These are phyloP conservation scores for Leuciscus idus DNA, from an alignment of 2,113 vertebrate genomes.

Conservation along the genomic window DNA sequence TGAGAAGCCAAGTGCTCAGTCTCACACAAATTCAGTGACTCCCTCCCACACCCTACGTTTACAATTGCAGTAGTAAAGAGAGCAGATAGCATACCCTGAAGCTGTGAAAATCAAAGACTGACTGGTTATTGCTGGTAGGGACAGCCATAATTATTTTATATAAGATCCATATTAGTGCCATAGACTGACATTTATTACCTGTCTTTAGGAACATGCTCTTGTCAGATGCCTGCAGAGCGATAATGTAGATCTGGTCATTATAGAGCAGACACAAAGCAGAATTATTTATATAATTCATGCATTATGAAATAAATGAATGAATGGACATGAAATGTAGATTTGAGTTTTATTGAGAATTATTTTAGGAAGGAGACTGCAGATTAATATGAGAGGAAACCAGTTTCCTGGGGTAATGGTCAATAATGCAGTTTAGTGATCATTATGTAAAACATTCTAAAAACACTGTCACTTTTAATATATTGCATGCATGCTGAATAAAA, in stretches of 20 bases:
- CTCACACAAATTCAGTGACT: conserved; percentile 4
- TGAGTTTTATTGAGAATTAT: too few relatives aligned
- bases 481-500: neutral
- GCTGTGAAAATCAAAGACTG: conserved; percentile 38
- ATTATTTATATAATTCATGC: too few relatives aligned
- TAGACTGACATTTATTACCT: neutral
- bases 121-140: neutral
- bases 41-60: conserved; percentile 10
- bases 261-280: too few relatives aligned
- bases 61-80: conserved; percentile 8
- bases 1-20: conserved; percentile 66
- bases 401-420: too few relatives aligned
- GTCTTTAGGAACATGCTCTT: neutral
- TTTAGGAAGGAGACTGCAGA: too few relatives aligned
- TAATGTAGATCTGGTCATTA: conserved; percentile 3
- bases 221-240: neutral
- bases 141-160: neutral
- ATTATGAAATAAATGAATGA: too few relatives aligned
- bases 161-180: neutral
- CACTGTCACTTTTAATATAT: too few relatives aligned
- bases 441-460: too few relatives aligned
- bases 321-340: too few relatives aligned
- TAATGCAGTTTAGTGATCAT: too few relatives aligned
- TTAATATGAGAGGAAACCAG: too few relatives aligned
- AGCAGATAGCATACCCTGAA: conserved; percentile 9